Evolutionary conservation across 2,113 vertebrate genomes (phyloP), one percentile per base, ranked within the genome.

Genomic region (Passer domesticus): DNA sequence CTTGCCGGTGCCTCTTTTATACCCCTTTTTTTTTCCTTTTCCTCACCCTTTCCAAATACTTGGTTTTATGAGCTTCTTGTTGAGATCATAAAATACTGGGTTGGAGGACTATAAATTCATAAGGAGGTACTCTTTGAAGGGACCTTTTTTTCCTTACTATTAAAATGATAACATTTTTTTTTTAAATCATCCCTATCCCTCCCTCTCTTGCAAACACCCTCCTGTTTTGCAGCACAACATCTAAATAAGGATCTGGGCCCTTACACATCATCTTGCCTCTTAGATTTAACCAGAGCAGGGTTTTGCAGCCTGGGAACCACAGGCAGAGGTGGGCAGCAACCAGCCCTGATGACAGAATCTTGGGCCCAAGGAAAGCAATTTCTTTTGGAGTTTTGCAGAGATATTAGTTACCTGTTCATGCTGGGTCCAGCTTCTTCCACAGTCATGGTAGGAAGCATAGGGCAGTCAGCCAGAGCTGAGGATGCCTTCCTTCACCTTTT

Each of bases 21-120:
- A 92, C 75, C 10, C 11, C 16, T 4, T 8, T 24, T 55, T 10
- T 15, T 13, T 6, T 1, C 1, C 10, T 86, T 23, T 44, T 27
- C 64, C 41, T 43, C 49, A 30, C 50, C 27, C 60, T 46, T 60
- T 75, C 33, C 37, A 87, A 95, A 90, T 27, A 72, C 84, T 75
- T 80, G 10, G 64, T 96, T 97, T 98, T 97, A 98, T 35, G 68
- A 97, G 93, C 85, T 95, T 97, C 93, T 98, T 88, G 79, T 91
- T 94, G 90, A 94, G 94, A 86, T 93, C 93, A 96, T 97, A 97
- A 98, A 97, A 95, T 60, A 31, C 62, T 52, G 67, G 64, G 81
- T 87, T 84, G 60, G 43, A 88, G 58, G 49, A 92, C 70, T 82
- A 52, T 79, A 87, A 94, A 95, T 94, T 91, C 82, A 89, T 87